These are phyloP conservation scores for Phaethornis superciliosus DNA, from an alignment of 2,113 vertebrate species.

Conservation along the genomic window DNA sequence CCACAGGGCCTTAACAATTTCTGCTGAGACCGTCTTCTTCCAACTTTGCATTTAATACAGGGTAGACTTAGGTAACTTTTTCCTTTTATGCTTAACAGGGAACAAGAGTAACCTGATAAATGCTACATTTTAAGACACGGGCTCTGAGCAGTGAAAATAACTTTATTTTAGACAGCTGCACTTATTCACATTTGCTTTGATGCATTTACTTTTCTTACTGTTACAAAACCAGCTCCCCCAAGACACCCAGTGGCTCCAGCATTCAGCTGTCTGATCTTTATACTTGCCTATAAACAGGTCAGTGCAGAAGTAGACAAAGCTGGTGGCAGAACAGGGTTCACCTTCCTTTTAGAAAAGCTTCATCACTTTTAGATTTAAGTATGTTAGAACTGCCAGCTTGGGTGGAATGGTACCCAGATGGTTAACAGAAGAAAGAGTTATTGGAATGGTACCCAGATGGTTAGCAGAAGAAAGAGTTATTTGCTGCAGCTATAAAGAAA, in stretches of 20 bases:
- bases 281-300: neutral
- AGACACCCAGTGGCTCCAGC: neutral
- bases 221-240: neutral
- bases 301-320: neutral
- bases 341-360: neutral
- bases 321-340: neutral
- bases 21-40: neutral
- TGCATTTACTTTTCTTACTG: neutral
- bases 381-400: neutral
- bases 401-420: neutral
- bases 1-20: neutral
- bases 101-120: neutral
- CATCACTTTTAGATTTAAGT: neutral
- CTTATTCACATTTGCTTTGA: neutral
- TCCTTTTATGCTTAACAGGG: neutral
- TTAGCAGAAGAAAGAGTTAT: neutral
- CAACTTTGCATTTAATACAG: constrained; percentile 1
- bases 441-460: neutral
- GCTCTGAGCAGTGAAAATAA: neutral
- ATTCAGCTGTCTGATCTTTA: neutral
- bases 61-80: constrained; percentile 13
- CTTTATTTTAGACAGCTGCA: neutral
- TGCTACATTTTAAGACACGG: neutral
- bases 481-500: neutral
- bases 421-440: neutral